phyloP scores from a whole-genome alignment of 2,888 invertebrate species.

The Apotomis capreana region DNA sequence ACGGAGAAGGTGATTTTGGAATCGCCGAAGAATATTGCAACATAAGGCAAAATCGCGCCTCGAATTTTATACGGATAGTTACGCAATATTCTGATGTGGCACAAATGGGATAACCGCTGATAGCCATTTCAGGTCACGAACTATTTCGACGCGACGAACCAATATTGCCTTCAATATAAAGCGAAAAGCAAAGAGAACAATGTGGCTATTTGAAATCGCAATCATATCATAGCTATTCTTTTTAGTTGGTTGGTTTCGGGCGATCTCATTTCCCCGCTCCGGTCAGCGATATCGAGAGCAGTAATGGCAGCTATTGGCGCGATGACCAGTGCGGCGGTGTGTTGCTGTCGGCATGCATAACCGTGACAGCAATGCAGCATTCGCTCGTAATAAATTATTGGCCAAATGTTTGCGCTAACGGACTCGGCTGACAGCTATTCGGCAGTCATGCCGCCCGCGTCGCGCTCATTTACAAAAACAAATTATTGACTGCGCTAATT shows the following conservation, averaged over 20 bases:
- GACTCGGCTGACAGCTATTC: slow-evolving; percentile 4
- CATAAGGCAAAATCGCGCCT: slow-evolving; percentile 31
- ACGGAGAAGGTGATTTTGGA: slow-evolving; percentile 48
- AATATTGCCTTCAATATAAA: not conserved
- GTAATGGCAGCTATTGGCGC: not conserved
- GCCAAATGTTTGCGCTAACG: slow-evolving; percentile 18
- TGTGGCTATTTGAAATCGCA: not conserved
- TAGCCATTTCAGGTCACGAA: slow-evolving; percentile 24
- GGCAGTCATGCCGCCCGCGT: slow-evolving; percentile 6
- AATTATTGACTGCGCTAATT: slow-evolving; percentile 18
- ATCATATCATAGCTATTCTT: slow-evolving; percentile 13
- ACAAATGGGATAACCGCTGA: slow-evolving; percentile 16
- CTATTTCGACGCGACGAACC: not conserved
- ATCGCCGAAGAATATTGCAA: slow-evolving; percentile 37
- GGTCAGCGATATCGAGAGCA: not conserved
- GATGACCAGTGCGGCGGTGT: not conserved
- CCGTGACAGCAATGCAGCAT: slow-evolving; percentile 13
- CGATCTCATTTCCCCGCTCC: not conserved
- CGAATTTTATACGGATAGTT: slow-evolving; percentile 36
- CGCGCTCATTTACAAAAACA: slow-evolving; percentile 24
- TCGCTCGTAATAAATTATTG: slow-evolving; percentile 21
- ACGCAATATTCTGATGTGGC: slow-evolving; percentile 32
- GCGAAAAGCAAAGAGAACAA: slow-evolving; percentile 6
- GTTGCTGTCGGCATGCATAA: slow-evolving; percentile 3
- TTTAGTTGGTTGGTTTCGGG: slow-evolving; percentile 1